phyloP scores from a whole-genome alignment of 2,797 vertebrate species.

The Xiphophorus birchmanni region DNA sequence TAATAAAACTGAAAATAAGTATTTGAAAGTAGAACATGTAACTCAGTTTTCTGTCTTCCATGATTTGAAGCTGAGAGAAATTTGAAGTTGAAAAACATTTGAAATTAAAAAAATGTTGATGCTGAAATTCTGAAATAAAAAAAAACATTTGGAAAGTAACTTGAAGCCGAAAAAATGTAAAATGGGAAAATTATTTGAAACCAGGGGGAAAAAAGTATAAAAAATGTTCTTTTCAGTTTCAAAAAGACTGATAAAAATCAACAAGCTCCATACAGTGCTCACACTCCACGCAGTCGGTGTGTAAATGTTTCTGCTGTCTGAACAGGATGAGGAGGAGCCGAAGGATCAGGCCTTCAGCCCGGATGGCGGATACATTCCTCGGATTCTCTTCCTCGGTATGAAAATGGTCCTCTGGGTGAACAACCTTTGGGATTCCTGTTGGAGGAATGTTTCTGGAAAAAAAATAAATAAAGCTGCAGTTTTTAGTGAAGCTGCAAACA shows the following conservation, averaged over 20 bases:
- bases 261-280: no score
- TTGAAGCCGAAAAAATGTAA: no score
- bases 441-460: not conserved
- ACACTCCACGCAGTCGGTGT: not conserved
- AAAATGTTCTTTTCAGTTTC: not conserved
- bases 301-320: constrained; percentile 15
- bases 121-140: no score
- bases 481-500: not conserved
- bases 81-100: no score
- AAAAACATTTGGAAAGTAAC: no score
- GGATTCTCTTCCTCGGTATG: constrained; percentile 96
- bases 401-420: constrained; percentile 22
- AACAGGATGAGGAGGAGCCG: constrained; percentile 96
- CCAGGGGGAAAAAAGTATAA: no score
- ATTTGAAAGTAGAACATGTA: no score
- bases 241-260: not conserved
- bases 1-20: no score
- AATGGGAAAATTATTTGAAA: no score
- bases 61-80: no score
- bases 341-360: constrained; percentile 93
- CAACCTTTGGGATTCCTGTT: constrained; percentile 14
- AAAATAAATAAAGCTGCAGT: not conserved
- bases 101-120: no score
- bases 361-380: constrained; percentile 97
- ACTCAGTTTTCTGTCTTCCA: no score